Evolutionary conservation across 2,113 vertebrate genomes (phyloP).

Genomic region (Oreocharis arfaki): DNA sequence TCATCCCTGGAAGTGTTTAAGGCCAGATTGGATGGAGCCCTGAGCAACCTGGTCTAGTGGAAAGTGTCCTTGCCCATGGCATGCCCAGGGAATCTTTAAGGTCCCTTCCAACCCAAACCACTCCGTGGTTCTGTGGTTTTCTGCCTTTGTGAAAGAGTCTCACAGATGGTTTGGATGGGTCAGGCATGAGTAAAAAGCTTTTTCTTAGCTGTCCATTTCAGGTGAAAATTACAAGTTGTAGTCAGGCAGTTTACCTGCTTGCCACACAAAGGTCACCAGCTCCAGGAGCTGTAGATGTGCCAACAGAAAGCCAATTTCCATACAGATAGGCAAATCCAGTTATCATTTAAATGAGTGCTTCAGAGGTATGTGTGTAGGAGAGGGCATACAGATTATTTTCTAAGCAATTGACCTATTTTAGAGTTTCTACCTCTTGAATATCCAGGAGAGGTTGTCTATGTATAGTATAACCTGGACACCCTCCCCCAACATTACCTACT

Average conservation of each 20-base stretch:
- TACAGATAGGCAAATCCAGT: neutral
- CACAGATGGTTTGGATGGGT: neutral
- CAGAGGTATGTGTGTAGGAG: neutral
- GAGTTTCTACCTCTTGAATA: neutral
- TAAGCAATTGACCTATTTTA: neutral
- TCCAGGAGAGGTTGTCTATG: slow-evolving; percentile 3
- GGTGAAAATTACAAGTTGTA: neutral
- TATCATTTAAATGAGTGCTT: neutral
- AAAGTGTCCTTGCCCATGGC: neutral
- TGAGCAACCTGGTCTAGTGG: neutral
- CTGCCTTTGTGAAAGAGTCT: neutral
- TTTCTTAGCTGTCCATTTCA: neutral
- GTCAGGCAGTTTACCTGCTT: neutral
- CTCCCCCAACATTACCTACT: neutral
- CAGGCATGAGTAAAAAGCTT: neutral
- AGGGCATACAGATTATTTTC: neutral
- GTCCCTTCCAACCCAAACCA: neutral
- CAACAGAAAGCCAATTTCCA: neutral
- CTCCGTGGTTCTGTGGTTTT: neutral
- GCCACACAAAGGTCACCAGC: neutral
- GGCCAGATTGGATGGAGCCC: neutral
- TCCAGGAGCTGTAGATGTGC: neutral
- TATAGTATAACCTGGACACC: neutral
- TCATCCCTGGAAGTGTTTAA: neutral
- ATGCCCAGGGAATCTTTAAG: neutral